Evolutionary conservation across 2,797 vertebrate genomes (phyloP).

Genomic region (Scolopax bukidnonensis): DNA sequence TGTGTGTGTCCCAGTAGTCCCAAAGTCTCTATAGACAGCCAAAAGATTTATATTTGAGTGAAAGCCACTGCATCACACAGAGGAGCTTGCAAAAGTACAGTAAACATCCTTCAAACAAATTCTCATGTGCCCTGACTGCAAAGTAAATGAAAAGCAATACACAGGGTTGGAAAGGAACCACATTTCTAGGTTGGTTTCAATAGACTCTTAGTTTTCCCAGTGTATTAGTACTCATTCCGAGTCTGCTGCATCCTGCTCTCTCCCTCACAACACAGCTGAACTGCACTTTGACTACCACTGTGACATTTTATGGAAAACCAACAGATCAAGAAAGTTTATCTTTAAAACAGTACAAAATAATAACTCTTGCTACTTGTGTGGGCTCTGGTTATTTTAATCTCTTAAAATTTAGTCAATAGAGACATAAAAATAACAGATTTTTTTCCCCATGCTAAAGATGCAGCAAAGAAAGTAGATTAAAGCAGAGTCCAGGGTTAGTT

Average conservation of each 20-base stretch:
- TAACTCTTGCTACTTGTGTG: neutral
- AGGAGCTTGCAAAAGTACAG: slow-evolving; percentile 53
- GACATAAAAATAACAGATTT: neutral
- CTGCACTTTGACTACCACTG: slow-evolving; percentile 28
- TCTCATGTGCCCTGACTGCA: slow-evolving; percentile 70
- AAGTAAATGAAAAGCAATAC: slow-evolving; percentile 69
- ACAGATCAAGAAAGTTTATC: neutral
- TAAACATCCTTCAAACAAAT: slow-evolving; percentile 72
- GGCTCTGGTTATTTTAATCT: slow-evolving; percentile 5
- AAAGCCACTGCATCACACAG: slow-evolving; percentile 51
- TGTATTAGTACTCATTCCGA: slow-evolving; percentile 62
- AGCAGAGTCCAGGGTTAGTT: neutral
- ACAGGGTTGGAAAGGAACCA: slow-evolving; percentile 53
- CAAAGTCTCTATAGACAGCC: slow-evolving; percentile 24
- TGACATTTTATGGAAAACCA: slow-evolving; percentile 40
- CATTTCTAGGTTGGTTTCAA: slow-evolving; percentile 68
- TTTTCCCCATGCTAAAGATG: neutral
- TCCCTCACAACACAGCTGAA: slow-evolving; percentile 47
- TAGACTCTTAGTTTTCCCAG: slow-evolving; percentile 62
- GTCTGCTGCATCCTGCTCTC: slow-evolving; percentile 63
- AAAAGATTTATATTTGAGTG: slow-evolving; percentile 63
- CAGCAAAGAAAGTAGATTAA: neutral
- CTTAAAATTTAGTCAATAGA: neutral
- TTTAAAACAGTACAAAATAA: slow-evolving; percentile 45
- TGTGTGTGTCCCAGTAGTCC: slow-evolving; percentile 7